Conservation (phyloP, 2,888 invertebrate species). For the Brachycybe producta region DNA sequence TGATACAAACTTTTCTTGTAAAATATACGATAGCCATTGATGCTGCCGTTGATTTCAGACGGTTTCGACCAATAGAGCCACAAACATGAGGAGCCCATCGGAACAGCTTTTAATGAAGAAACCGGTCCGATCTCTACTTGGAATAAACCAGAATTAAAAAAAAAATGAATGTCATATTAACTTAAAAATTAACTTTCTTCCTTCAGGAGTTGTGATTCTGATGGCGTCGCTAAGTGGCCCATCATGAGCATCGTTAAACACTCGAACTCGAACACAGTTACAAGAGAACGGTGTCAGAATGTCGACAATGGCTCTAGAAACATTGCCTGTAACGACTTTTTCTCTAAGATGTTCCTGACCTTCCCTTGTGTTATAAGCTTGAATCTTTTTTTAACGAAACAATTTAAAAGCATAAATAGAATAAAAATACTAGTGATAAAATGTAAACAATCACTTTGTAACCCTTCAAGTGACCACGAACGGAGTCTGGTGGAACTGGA, state of each 20-base stretch:
- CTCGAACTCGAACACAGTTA: conserved; percentile 77
- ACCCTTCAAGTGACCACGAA: conserved; percentile 85
- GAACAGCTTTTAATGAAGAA: conserved; percentile 64
- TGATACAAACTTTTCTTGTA: conserved; percentile 58
- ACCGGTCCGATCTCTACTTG: conserved; percentile 82
- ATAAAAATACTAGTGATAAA: too few relatives aligned
- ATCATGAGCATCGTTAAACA: conserved; percentile 77
- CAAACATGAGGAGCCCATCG: conserved; percentile 78
- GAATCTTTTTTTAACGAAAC: conserved; percentile 75
- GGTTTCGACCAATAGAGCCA: conserved; percentile 86
- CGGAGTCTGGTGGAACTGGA: conserved; percentile 61
- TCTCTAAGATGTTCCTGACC: conserved; percentile 60
- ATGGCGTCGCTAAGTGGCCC: conserved; percentile 78
- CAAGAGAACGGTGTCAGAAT: conserved; percentile 72
- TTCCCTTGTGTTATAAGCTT: conserved; percentile 77
- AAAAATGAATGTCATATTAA: too few relatives aligned
- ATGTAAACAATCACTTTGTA: too few relatives aligned
- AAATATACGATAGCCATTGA: conserved; percentile 85
- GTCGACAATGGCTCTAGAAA: conserved; percentile 56
- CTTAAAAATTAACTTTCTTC: too few relatives aligned
- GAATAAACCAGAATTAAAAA: too few relatives aligned
- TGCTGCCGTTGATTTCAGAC: conserved; percentile 73
- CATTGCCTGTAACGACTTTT: conserved; percentile 56
- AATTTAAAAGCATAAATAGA: too few relatives aligned
- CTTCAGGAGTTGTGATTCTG: conserved; percentile 77